These are phyloP conservation scores for Nomada fucata DNA, from an alignment of 2,888 invertebrate genomes.

Conservation along the genomic window DNA sequence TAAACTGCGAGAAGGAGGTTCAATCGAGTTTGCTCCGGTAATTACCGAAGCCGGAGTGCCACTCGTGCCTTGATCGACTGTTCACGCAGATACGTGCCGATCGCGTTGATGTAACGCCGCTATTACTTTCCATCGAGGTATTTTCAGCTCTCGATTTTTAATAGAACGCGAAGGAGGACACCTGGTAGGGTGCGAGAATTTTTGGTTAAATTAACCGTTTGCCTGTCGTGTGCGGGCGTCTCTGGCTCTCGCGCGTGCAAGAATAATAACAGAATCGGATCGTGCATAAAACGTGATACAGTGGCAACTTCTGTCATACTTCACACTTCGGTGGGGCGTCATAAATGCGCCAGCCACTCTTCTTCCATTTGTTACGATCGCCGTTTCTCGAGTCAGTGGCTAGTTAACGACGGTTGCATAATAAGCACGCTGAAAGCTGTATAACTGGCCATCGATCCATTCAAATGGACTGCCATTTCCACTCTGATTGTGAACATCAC, in stretches of 20 bases:
- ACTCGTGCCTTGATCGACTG: constrained; percentile 11
- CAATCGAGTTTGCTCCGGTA: constrained; percentile 46
- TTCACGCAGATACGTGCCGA: background rate
- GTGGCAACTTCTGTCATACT: constrained; percentile 11
- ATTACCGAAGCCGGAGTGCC: constrained; percentile 31
- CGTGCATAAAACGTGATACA: constrained; percentile 35
- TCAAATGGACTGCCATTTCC: constrained; percentile 4
- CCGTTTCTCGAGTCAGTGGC: constrained; percentile 29
- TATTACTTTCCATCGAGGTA: background rate
- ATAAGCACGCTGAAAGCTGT: background rate
- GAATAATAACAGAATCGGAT: constrained; percentile 10
- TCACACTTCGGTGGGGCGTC: background rate
- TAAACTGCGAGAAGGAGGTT: constrained; percentile 36
- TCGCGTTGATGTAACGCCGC: background rate
- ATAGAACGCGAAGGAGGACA: background rate
- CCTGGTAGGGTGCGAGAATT: background rate
- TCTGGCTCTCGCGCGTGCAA: background rate
- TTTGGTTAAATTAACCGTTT: background rate
- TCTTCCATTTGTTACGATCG: constrained; percentile 19
- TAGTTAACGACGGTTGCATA: constrained; percentile 31
- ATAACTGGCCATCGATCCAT: constrained; percentile 1
- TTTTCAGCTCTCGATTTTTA: background rate
- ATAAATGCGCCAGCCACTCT: constrained; percentile 38
- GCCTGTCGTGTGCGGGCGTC: background rate
- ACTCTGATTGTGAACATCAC: background rate